Percentiles rank a stretch among this genome's conserved stretches.
Conservation (phyloP, 2,113 vertebrate species). For the Corydoras maculifer region DNA sequence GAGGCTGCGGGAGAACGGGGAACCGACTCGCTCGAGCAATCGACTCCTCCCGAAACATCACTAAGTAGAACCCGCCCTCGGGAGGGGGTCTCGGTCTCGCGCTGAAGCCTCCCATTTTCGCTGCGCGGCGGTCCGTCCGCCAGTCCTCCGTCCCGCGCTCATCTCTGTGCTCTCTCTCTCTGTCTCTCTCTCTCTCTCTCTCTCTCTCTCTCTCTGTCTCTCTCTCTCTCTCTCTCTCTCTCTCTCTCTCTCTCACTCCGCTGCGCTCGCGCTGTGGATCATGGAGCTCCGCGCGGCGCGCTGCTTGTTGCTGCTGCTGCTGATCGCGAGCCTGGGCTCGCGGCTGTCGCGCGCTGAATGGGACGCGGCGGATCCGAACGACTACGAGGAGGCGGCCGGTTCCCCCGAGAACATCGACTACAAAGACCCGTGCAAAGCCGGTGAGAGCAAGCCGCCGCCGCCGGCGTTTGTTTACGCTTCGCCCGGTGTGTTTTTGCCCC, state of each 20-base stretch:
- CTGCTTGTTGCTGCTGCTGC: conserved; percentile 38
- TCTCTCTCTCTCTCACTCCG: background rate
- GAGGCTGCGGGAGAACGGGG: background rate
- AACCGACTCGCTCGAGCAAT: background rate
- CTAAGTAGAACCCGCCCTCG: conserved; percentile 68
- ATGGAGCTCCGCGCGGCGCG: conserved; percentile 40
- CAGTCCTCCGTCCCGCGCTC: background rate
- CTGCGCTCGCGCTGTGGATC: conserved; percentile 15
- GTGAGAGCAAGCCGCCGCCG: conserved; percentile 31
- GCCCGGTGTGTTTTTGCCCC: conserved; percentile 15
- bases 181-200: conserved; percentile 7
- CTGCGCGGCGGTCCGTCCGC: conserved; percentile 18
- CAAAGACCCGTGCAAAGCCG: conserved; percentile 44
- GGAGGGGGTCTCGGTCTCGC: conserved; percentile 43
- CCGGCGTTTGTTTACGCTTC: conserved; percentile 9
- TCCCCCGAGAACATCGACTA: conserved; percentile 37
- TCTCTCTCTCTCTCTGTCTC: conserved; percentile 17
- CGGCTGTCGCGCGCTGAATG: conserved; percentile 19
- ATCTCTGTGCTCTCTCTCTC: background rate
- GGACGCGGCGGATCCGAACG: conserved; percentile 35
- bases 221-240: conserved; percentile 2
- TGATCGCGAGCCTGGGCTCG: conserved; percentile 34
- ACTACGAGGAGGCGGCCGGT: conserved; percentile 28
- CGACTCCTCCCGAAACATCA: conserved; percentile 21
- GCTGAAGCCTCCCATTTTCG: background rate